Evolutionary conservation across 2,888 invertebrate genomes (phyloP).

Genomic region (Agrotis segetum): DNA sequence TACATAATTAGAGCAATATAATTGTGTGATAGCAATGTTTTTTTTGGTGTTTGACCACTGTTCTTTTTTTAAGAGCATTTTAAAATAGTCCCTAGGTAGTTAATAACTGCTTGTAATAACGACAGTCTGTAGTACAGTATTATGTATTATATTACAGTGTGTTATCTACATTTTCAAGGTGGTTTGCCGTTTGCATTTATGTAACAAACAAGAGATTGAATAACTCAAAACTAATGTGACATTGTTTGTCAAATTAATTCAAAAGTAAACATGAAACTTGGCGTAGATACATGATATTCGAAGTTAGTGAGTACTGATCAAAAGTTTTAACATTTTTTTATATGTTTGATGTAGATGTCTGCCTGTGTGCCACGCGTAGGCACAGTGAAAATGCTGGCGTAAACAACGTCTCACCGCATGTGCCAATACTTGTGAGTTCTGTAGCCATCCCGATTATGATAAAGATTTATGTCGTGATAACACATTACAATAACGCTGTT

Average conservation of each 20-base stretch:
- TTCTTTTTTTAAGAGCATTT: background rate
- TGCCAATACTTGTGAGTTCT: conserved; percentile 67
- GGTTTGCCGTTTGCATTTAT: conserved; percentile 35
- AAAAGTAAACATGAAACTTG: conserved; percentile 5
- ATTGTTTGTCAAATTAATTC: conserved; percentile 15
- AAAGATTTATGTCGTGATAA: conserved; percentile 65
- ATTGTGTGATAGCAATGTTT: background rate
- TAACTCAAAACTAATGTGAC: conserved; percentile 26
- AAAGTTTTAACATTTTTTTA: conserved; percentile 6
- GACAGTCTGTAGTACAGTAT: conserved; percentile 8
- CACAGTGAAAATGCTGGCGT: conserved; percentile 69
- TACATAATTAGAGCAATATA: background rate
- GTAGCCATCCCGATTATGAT: conserved; percentile 64
- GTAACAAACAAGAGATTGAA: conserved; percentile 42
- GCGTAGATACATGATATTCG: background rate
- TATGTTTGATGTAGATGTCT: conserved; percentile 32
- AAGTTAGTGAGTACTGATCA: conserved; percentile 7
- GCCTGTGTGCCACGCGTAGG: conserved; percentile 65
- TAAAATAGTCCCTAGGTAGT: background rate
- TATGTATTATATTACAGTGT: background rate
- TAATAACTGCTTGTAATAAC: background rate
- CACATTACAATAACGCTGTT: conserved; percentile 41
- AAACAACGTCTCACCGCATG: conserved; percentile 78
- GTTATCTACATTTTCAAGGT: conserved; percentile 52
- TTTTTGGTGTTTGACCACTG: background rate